Evolutionary conservation across 2,888 invertebrate genomes (phyloP), one percentile per base, ranked within the genome.

Genomic region (Colletes collaris): DNA sequence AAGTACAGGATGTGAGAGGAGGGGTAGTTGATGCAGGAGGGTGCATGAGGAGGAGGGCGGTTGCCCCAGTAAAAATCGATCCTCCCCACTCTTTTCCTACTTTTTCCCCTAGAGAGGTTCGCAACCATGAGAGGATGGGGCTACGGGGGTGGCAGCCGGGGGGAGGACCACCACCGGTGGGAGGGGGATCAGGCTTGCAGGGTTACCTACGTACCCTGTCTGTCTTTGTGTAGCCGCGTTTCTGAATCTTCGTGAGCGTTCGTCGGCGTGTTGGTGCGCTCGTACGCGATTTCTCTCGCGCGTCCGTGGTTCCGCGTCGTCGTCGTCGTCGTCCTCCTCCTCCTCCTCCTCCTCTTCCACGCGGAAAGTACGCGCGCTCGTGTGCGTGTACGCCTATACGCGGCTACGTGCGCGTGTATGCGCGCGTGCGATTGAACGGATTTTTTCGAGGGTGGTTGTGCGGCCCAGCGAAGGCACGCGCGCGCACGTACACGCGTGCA

Each of bases 51-150:
- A 86, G 90, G 86, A 83, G 86, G 90, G 90, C 89, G 89, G 90
- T 91, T 92, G 92, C 92, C 93, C 93, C 93, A 93, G 93, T 93
- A 93, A 93, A 93, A 93, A 93, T 93, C 93, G 93, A 93, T 93
- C 93, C 91, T 91, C 92, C 92, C 92, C 92, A 91, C 92, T 91
- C 92, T 92, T 89, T 90, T 88, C 88, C 89, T 83, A 90, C 89
- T 90, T 91, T 91, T 91, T 91, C 91, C 88, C 89, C 86, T 84
- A 87, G 88, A 87, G 87, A 89, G 90, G 88, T 82, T 84, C 84
- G 89, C 85, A 82, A 83, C 86, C 85, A 81, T 82, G 85, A 80
- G 81, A 81, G 83, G 85, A 81, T 79, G 81, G 81, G 81, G 59
- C 70, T 73, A 63, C 76, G 66, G 63, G 79, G 76, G 74, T 72